Evolutionary conservation across 1,140 invertebrate genomes (phyloP), one percentile per base, ranked within the genome.

Genomic region (Heliconius hermathena): DNA sequence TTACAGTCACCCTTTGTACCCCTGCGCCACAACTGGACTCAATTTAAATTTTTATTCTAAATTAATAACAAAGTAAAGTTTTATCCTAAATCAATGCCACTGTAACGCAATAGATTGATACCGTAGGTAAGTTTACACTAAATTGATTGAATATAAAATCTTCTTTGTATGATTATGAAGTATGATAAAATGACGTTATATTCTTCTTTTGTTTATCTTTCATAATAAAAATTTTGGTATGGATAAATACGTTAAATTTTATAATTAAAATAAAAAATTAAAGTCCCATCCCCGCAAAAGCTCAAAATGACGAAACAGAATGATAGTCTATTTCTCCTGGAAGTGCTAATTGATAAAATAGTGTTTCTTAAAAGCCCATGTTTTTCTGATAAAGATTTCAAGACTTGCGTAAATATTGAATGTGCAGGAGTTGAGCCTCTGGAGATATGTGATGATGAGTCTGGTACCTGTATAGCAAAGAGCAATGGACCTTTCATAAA

Each of bases 391-490:
- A 92, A 91, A 79, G 91, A 91, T 83, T 95, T 94, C 33, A 94
- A 93, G 82, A 95, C 95, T 36, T 95, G 95, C 80, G 91, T 95
- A 2, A 91, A 87, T 38, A 93, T 96, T 77, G 90, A 95, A 82
- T 95, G 95, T 79, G 85, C 94, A 46, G 87, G 93, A 76, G 93
- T 95, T 75, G 93, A 93, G 8, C 94, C 95, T 6, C 78, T 96
- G 16, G 94, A 95, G 41, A 94, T 96, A 72, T 96, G 95, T 87
- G 95, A 96, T 80, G 94, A 95, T 74, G 95, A 95, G 79, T 91
- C 95, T 75, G 87, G 85, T 11, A 84, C 88, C 3, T 91, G 90
- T 80, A 81, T 89, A 29, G 90, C 90, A 26, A 89, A 82, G 49
- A 87, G 88, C 29, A 90, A 86, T 33, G 88, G 88, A 18, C 88